These are phyloP conservation scores for Lithodes maja DNA, from an alignment of 2,888 invertebrate species.

Conservation along the genomic window DNA sequence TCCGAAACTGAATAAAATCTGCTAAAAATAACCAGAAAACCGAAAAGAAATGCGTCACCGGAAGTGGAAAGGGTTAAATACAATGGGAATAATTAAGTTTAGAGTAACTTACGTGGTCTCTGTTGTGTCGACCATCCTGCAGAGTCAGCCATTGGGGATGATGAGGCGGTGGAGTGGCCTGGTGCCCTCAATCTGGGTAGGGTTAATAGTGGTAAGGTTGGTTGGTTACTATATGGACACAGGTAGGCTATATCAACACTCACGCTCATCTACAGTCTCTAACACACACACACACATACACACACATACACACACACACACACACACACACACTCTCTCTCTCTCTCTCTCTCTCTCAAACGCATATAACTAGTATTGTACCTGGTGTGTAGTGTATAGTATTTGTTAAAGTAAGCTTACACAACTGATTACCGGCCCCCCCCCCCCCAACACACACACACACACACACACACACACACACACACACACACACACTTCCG, in stretches of 20 bases:
- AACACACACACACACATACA: slow-evolving; percentile 9
- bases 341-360: neutral
- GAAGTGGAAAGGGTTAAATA: neutral
- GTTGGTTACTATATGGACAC: neutral
- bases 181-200: slow-evolving; percentile 18
- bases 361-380: neutral
- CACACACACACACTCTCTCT: neutral
- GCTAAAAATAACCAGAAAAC: neutral
- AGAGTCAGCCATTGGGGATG: slow-evolving; percentile 2
- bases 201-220: neutral
- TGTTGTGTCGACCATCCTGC: neutral
- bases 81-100: too few species aligned
- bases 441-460: neutral
- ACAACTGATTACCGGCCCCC: neutral
- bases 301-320: neutral
- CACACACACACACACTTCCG: neutral
- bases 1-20: too few species aligned
- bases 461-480: slow-evolving; percentile 1
- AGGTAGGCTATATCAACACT: neutral
- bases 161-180: slow-evolving; percentile 9
- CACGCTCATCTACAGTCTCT: neutral
- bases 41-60: too few species aligned
- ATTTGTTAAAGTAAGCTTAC: too few species aligned
- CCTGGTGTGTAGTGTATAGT: too few species aligned
- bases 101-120: slow-evolving; percentile 4